Percentiles rank a stretch among this genome's conserved stretches.
These are phyloP conservation scores for Drosophila micromelanica DNA, from an alignment of 1,140 invertebrate genomes.

Conservation along the genomic window DNA sequence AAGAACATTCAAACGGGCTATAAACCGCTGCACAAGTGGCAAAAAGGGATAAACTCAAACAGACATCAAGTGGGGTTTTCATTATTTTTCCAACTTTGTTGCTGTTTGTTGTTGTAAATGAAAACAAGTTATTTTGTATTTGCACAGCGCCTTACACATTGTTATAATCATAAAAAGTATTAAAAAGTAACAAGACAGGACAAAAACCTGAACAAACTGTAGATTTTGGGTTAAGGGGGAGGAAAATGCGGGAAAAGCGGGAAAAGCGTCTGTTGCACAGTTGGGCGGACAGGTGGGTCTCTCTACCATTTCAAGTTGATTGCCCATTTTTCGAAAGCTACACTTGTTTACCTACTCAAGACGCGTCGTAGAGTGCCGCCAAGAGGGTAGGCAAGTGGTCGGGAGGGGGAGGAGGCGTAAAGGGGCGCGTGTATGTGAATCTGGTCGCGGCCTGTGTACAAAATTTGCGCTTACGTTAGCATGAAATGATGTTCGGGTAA, in stretches of 20 bases:
- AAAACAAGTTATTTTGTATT: constrained; percentile 73
- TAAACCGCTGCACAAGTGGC: constrained; percentile 52
- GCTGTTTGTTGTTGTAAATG: constrained; percentile 14
- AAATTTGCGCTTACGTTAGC: constrained; percentile 79
- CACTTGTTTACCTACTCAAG: constrained; percentile 71
- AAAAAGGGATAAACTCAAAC: constrained; percentile 54
- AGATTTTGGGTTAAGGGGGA: not conserved
- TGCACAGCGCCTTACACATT: constrained; percentile 67
- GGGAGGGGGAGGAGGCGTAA: not conserved
- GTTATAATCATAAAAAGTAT: constrained; percentile 81
- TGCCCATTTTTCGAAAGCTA: constrained; percentile 77
- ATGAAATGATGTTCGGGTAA: constrained; percentile 77
- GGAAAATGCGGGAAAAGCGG: not conserved
- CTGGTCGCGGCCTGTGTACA: constrained; percentile 71
- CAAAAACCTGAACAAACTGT: not conserved
- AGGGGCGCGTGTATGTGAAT: constrained; percentile 19
- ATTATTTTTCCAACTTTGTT: constrained; percentile 42
- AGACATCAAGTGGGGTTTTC: constrained; percentile 46
- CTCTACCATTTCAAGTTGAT: constrained; percentile 70
- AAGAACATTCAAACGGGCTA: constrained; percentile 27
- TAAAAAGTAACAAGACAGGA: constrained; percentile 69
- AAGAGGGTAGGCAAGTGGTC: not conserved
- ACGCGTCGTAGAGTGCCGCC: constrained; percentile 4
- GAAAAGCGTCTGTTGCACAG: not conserved
- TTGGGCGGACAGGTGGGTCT: constrained; percentile 54